Evolutionary conservation across 2,888 invertebrate genomes (phyloP).

Genomic region (Imbricaverruca yamaguchii): DNA sequence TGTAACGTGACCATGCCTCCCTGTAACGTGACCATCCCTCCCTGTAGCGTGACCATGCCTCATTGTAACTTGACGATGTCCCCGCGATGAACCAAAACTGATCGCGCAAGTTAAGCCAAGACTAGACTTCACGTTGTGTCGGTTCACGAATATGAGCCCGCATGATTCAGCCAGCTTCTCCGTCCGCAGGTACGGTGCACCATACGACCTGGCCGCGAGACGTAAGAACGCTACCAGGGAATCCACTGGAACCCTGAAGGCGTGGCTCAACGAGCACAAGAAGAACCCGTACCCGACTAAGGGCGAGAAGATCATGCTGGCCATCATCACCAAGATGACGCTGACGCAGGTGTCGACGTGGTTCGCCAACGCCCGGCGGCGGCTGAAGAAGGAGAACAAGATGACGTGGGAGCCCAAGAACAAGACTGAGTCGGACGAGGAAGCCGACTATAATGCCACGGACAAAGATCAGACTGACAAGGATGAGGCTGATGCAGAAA

Average conservation of each 20-base stretch:
- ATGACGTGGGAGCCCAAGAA: constrained; percentile 99
- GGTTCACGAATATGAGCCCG: no score
- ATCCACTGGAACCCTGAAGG: constrained; percentile 92
- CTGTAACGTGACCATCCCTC: no score
- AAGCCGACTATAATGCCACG: constrained; percentile 58
- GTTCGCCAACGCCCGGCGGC: constrained; percentile 95
- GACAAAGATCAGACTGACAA: no score
- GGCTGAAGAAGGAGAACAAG: constrained; percentile 93
- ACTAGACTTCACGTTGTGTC: no score
- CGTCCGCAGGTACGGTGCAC: constrained; percentile 52
- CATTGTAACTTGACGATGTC: no score
- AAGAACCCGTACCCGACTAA: constrained; percentile 95
- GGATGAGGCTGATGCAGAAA: no score
- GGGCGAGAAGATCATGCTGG: constrained; percentile 91
- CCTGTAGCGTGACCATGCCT: no score
- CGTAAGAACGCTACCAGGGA: constrained; percentile 96
- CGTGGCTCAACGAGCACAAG: constrained; percentile 93
- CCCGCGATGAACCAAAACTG: no score
- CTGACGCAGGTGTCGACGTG: constrained; percentile 84
- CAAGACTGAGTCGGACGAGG: constrained; percentile 85
- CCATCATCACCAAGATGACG: constrained; percentile 93
- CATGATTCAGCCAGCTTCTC: no score
- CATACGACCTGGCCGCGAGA: constrained; percentile 80
- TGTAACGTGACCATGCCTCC: no score
- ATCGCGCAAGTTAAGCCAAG: no score